Percentiles rank a stretch among this genome's conserved stretches.
Conservation (phyloP, 2,888 invertebrate genomes). For the Opisthograptis luteolata region DNA sequence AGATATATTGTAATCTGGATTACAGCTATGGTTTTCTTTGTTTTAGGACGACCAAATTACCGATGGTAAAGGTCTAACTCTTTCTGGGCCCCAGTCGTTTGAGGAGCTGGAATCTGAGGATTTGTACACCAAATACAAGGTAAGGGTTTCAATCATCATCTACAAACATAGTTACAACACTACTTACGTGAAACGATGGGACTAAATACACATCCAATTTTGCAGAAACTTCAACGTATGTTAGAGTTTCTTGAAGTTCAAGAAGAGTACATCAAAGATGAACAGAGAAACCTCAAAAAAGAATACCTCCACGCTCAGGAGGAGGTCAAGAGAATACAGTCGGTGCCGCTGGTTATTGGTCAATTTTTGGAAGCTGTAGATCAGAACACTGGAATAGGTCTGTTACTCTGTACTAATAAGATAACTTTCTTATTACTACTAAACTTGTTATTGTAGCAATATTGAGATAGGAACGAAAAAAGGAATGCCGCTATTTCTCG, state of each 20-base stretch:
- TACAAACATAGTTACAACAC: background rate
- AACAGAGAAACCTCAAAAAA: constrained; percentile 98
- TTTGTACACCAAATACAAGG: constrained; percentile 97
- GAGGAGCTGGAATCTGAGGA: constrained; percentile 96
- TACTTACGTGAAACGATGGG: background rate
- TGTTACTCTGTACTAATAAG: too few species aligned
- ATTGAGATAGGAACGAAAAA: too few species aligned
- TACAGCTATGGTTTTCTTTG: constrained; percentile 24
- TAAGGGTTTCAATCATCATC: constrained; percentile 57
- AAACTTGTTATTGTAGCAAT: too few species aligned
- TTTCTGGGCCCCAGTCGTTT: constrained; percentile 87
- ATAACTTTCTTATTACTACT: too few species aligned
- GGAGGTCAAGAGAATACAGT: constrained; percentile 99
- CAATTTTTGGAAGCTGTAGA: constrained; percentile 99
- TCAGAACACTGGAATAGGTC: constrained; percentile 98
- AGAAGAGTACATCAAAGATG: constrained; percentile 99
- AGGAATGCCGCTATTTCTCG: too few species aligned
- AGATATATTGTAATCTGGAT: background rate
- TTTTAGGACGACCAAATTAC: constrained; percentile 86
- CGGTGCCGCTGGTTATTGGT: constrained; percentile 99
- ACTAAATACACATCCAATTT: background rate
- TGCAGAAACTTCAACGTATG: constrained; percentile 96
- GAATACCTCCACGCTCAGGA: constrained; percentile 99
- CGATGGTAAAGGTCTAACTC: constrained; percentile 86
- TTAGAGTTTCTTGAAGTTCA: constrained; percentile 99